Base-by-base conservation (phyloP, 1,140 invertebrate genomes). In the Pseudomyrmex pallidus region DNA sequence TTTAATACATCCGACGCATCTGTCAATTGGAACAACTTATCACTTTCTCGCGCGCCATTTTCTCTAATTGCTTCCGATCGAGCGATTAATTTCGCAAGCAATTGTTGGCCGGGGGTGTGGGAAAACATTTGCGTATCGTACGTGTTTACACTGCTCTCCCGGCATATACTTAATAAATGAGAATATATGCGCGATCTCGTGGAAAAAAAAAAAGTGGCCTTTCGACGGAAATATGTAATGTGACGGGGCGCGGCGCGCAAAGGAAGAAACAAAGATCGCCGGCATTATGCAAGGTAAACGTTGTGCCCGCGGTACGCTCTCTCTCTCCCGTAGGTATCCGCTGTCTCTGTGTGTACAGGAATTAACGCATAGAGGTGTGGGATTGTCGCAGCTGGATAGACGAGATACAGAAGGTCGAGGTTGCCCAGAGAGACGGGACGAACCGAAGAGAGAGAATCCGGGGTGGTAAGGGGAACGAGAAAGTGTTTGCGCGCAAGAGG, bases 351-450 rank as follows among this genome's bases (percentile, higher is more conserved):
- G 83, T 92, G 88, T 91, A 92, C 90, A 90, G 89, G 91, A 92
- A 93, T 93, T 91, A 92, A 92, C 91, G 90, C 89, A 91, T 82
- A 91, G 91, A 92, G 91, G 89, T 92, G 61, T 86, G 92, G 92
- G 92, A 93, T 91, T 90, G 91, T 91, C 91, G 91, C 92, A 92
- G 92, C 92, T 92, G 92, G 91, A 67, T 89, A 85, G 90, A 82
- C 88, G 90, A 92, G 89, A 91, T 91, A 91, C 90, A 91, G 91
- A 90, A 84, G 84, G 70, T 87, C 78, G 82, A 85, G 80, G 85
- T 59, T 90, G 89, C 83, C 90, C 90, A 87, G 86, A 84, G 87
- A 76, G 80, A 61, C 20, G 64, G 56, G 61, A 62, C 64, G 17
- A 64, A 59, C 76, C 74, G 73, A 63, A 67, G 67, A 57, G 22